A percentile compares a stretch with the other conserved stretches of the same genome.
Evolutionary conservation across 2,113 vertebrate species (phyloP).

Genomic region (Agapornis roseicollis): DNA sequence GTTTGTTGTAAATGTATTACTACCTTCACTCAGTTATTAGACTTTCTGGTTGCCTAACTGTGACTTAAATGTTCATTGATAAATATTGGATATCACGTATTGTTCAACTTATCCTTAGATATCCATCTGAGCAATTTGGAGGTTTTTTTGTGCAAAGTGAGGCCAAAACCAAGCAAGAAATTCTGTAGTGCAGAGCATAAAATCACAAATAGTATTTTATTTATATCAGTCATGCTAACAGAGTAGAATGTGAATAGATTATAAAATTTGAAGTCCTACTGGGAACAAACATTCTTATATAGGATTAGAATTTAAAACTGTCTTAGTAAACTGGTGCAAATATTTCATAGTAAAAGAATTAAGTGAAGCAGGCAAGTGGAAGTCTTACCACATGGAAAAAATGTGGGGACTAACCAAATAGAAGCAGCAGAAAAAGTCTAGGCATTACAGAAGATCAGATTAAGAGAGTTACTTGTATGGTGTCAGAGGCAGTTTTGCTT

Average conservation of each 20-base stretch:
- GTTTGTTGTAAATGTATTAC: background rate
- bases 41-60: background rate
- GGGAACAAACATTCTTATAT: background rate
- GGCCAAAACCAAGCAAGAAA: background rate
- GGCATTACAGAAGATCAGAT: background rate
- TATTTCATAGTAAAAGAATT: background rate
- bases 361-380: background rate
- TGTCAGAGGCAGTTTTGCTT: background rate
- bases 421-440: background rate
- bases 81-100: background rate
- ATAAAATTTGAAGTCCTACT: background rate
- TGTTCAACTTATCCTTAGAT: background rate
- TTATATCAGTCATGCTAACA: background rate
- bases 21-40: background rate
- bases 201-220: background rate
- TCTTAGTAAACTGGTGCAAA: background rate
- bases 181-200: background rate
- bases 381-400: background rate
- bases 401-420: background rate
- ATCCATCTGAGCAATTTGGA: background rate
- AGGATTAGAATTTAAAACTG: background rate
- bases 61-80: background rate
- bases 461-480: background rate
- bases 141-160: background rate
- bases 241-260: background rate